Evolutionary conservation across 1,140 invertebrate species (phyloP).

Genomic region (Trichonephila clavata): DNA sequence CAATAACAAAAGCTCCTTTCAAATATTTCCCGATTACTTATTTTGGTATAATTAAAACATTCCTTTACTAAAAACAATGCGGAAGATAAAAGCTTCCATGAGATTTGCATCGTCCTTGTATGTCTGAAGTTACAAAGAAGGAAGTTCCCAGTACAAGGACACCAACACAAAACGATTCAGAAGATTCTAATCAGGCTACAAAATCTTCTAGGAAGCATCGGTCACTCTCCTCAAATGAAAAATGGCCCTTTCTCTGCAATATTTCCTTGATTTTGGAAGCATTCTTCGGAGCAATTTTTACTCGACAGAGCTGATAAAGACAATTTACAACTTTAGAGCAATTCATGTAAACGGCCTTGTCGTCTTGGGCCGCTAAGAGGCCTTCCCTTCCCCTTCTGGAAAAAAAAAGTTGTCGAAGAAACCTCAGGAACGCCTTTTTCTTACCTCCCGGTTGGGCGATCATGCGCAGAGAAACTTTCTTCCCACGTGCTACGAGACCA

Average conservation of each 20-base stretch:
- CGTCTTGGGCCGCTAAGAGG: not conserved
- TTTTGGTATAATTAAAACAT: not conserved
- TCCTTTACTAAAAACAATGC: not conserved
- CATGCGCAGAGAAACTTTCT: not conserved
- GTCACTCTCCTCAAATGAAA: conserved; percentile 3
- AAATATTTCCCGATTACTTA: no score
- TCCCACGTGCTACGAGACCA: conserved; percentile 16
- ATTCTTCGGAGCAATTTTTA: not conserved
- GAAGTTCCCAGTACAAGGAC: conserved; percentile 10
- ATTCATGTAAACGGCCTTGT: conserved; percentile 27
- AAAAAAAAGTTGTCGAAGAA: not conserved
- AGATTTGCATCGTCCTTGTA: not conserved
- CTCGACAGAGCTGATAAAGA: not conserved
- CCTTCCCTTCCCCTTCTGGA: not conserved
- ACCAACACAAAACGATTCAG: not conserved
- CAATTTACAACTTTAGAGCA: conserved; percentile 3
- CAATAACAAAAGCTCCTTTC: no score
- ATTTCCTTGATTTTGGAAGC: not conserved
- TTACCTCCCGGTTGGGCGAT: not conserved
- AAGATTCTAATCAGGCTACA: not conserved
- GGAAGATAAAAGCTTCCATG: not conserved
- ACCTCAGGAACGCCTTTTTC: conserved; percentile 13
- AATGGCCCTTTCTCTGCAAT: not conserved
- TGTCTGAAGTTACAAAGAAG: not conserved
- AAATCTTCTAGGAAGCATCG: not conserved